Conservation (phyloP, 2,113 vertebrate species). For the Tonatia bakeri region DNA sequence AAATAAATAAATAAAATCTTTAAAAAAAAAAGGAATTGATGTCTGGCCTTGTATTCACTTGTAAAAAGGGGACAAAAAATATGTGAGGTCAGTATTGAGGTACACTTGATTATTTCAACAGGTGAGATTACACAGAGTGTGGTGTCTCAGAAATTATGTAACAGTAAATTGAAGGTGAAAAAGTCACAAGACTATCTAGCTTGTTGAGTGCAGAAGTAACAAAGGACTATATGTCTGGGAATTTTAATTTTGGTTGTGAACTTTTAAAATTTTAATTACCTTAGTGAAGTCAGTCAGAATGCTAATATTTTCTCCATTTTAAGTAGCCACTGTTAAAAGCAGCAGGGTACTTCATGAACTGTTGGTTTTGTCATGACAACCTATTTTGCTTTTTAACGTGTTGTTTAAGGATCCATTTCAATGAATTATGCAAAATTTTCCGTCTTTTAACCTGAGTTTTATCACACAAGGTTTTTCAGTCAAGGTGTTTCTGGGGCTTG, state of each 20-base stretch:
- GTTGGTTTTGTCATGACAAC: neutral
- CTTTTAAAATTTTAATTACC: neutral
- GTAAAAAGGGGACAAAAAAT: neutral
- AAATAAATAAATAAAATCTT: no score
- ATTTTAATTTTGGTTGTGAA: neutral
- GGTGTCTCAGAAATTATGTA: neutral
- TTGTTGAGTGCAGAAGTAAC: constrained; percentile 24
- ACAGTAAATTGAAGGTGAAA: neutral
- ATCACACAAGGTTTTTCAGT: neutral
- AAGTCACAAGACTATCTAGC: neutral
- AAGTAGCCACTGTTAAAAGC: neutral
- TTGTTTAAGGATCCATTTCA: neutral
- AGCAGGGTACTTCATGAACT: neutral
- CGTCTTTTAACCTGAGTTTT: constrained; percentile 14
- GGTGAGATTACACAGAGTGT: neutral
- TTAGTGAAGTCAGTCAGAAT: neutral
- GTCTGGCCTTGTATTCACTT: neutral
- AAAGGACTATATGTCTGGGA: neutral
- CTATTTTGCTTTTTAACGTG: neutral
- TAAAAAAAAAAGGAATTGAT: neutral
- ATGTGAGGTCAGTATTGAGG: neutral
- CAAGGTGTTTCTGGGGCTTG: neutral
- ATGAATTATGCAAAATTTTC: neutral
- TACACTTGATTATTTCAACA: neutral
- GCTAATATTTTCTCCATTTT: neutral